Base-by-base conservation (phyloP, 2,113 vertebrate genomes). In the Calyptommatus sinebrachiatus region DNA sequence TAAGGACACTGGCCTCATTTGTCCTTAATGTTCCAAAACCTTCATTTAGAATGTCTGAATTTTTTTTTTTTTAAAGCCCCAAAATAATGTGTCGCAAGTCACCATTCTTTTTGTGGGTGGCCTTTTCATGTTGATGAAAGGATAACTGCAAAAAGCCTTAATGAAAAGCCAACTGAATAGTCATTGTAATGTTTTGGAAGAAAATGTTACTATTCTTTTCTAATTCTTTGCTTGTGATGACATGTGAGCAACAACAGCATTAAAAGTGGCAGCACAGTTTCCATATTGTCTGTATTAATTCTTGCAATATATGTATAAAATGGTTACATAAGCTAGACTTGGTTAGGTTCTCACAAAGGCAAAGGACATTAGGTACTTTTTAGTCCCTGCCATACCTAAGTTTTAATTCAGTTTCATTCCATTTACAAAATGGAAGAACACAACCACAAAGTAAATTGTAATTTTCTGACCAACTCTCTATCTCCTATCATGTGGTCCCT, bases 151-250 rank as follows among this genome's bases (percentile, higher is more conserved):
- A 84, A 79, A 3, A 79, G 66, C 70, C 45, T 24, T 1, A 3
- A 57, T 14, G 26, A 76, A 26, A 0, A 79, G 73, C 48, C 14
- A 62, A 26, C 28, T 57, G 75, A 50, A 29, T 31, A 63, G 71
- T 83, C 66, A 79, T 3, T 3, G 62, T 74, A n/a, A 81, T 62
- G 62, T 72, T 5, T 70, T 35, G 24, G 24, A 65, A 67, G 22
- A 53, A 2, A 1, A 70, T 0, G 69, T 28, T 62, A 57, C 70
- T 79, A 18, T 81, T 89, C 5, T 50, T 74, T 57, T 71, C 4
- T 16, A 81, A 24, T 81, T 86, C 16, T 48, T 62, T 4, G 71
- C 73, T 74, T 72, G 73, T 2, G 7, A 73, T 81, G 78, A 35
- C 8, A 71, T 63, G 65, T 68, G 71, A 16, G 1, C 63, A 60